Evolutionary conservation across 2,888 invertebrate species (phyloP), one percentile per base, ranked within the genome.

Genomic region (Caradrina clavipalpis): DNA sequence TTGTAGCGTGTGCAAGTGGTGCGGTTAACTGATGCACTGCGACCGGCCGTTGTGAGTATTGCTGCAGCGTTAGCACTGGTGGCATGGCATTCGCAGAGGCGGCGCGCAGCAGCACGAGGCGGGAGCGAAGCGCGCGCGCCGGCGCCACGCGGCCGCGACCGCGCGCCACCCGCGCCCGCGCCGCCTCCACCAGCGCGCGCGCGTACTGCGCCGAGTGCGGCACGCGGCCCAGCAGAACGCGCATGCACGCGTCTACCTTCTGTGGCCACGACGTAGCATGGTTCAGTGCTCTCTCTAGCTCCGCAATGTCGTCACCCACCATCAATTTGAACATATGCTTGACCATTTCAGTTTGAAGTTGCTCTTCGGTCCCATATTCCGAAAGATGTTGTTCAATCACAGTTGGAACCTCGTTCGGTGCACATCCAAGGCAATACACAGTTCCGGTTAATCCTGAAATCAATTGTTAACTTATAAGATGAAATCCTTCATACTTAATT

Each of bases 381-480:
- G 71, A 49, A 1, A 88, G 39, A 17, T 81, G 80, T 26, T 80
- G 60, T 61, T 87, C 75, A 13, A 92, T 67, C 0, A 81, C 69
- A 15, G 59, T 53, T 49, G 76, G 69, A 11, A 90, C 78, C 4
- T 87, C 90, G 10, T 84, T 85, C 7, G 93, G 93, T 22, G 85
- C 80, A 51, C 88, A 89, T 4, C 93, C 93, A 26, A 93, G 64
- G 55, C 90, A 90, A 73, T 85, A 93, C 0, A 93, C 86, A 22
- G 88, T 90, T 26, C 93, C 92, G 0, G 76, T 85, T 17, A 89
- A 71, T 60, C 91, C 94, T 93, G 80, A 60, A 63, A 58, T 3
- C 4, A 26, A 0, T 42, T 56, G 17, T 21, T 1, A 26, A 31
- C 13, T 45, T 45, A 13, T 13, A 39, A 39, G 45, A 17, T 6